These are phyloP conservation scores for Vulpes lagopus DNA, from an alignment of 2,113 vertebrate species.

Conservation along the genomic window DNA sequence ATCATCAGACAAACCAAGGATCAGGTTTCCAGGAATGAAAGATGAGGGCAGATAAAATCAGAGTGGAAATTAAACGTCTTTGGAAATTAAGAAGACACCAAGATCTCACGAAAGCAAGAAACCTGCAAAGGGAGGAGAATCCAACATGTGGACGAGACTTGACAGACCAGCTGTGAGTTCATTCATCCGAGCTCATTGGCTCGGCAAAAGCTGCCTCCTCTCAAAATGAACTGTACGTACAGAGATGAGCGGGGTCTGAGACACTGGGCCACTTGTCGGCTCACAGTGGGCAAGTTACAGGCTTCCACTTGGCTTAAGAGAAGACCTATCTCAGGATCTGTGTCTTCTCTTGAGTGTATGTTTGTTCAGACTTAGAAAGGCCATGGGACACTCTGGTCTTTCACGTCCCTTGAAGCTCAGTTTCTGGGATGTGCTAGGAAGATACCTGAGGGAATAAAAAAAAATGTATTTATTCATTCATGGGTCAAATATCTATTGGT, in stretches of 20 bases:
- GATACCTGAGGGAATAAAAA: neutral
- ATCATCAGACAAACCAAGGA: slow-evolving; percentile 57
- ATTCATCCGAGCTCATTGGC: neutral
- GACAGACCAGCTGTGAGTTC: neutral
- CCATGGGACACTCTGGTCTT: neutral
- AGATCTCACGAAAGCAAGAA: slow-evolving; percentile 43
- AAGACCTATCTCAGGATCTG: slow-evolving; percentile 44
- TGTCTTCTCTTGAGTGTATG: slow-evolving; percentile 6
- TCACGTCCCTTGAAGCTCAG: neutral
- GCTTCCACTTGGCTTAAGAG: neutral
- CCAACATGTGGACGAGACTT: neutral
- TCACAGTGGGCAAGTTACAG: neutral
- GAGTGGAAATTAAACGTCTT: slow-evolving; percentile 65
- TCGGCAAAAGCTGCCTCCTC: neutral
- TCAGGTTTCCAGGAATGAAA: slow-evolving; percentile 66
- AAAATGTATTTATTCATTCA: neutral
- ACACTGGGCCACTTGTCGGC: neutral
- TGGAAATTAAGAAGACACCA: slow-evolving; percentile 65
- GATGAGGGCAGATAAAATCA: slow-evolving; percentile 67
- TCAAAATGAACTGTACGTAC: neutral
- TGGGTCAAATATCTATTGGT: neutral
- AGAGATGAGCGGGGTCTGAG: neutral
- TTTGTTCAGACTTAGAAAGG: slow-evolving; percentile 28
- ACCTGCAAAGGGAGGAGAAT: neutral
- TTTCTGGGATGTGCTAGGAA: neutral